phyloP scores from a whole-genome alignment of 2,888 invertebrate genomes.

The Adineta ricciae region DNA sequence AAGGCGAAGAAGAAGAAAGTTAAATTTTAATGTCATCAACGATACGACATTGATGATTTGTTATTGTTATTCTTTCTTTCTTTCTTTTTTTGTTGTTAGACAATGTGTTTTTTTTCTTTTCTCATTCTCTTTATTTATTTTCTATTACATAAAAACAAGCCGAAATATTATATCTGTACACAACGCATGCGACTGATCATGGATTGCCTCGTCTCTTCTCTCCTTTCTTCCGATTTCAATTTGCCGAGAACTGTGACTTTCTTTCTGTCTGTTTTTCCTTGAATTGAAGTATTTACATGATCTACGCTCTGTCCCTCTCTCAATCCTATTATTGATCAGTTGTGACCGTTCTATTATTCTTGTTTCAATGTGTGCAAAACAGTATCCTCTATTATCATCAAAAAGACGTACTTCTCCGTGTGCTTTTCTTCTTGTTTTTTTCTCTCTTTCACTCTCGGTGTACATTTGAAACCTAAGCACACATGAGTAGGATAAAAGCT shows the following conservation, averaged over 20 bases:
- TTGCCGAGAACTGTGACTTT: neutral
- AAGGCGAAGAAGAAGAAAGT: neutral
- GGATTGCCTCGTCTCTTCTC: neutral
- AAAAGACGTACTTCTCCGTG: neutral
- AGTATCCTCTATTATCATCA: neutral
- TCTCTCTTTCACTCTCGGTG: neutral
- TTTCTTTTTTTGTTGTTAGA: neutral
- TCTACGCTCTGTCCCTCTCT: neutral
- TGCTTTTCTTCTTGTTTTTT: too few species aligned
- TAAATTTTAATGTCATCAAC: neutral
- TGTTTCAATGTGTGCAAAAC: neutral
- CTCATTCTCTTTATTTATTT: constrained; percentile 7
- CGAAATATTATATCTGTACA: neutral
- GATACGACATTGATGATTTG: neutral
- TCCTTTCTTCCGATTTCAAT: neutral
- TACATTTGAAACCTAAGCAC: neutral
- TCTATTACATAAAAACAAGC: neutral
- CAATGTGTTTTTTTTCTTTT: neutral
- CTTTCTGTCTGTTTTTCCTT: neutral
- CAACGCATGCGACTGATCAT: neutral
- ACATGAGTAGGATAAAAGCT: neutral
- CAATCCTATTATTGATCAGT: neutral
- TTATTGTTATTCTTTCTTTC: constrained; percentile 7
- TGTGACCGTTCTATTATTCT: neutral
- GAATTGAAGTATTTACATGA: neutral